A percentile compares a stretch with the other conserved stretches of the same genome.
Evolutionary conservation across 2,797 vertebrate species (phyloP).

Genomic region (Microtus californicus): DNA sequence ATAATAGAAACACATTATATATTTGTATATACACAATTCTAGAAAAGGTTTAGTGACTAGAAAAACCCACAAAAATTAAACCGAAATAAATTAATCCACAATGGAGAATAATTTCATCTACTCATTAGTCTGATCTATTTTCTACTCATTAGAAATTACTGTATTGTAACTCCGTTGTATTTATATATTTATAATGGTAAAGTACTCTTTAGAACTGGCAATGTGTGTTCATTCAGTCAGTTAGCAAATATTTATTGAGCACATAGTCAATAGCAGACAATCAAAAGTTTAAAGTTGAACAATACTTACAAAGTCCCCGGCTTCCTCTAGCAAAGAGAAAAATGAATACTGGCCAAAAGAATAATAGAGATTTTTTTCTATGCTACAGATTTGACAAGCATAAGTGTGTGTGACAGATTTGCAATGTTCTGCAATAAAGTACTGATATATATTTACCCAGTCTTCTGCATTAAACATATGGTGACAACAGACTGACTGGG

Average conservation of each 20-base stretch:
- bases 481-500: background rate
- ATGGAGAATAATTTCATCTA: background rate
- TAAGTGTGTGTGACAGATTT: constrained; percentile 25
- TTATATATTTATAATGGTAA: constrained; percentile 17
- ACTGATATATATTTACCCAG: background rate
- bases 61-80: constrained; percentile 29
- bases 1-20: constrained; percentile 1
- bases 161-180: background rate
- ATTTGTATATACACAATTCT: background rate
- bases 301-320: background rate
- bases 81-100: background rate
- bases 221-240: background rate
- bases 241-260: constrained; percentile 19
- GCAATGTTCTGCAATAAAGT: constrained; percentile 1
- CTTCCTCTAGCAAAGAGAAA: constrained; percentile 5
- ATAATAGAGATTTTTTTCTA: background rate
- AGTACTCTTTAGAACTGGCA: background rate
- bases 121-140: background rate
- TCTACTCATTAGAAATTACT: background rate
- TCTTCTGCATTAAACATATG: background rate
- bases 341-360: constrained; percentile 9
- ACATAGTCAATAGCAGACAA: background rate
- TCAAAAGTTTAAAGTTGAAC: background rate
- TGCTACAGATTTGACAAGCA: constrained; percentile 10
- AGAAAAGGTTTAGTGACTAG: background rate